Base-by-base conservation (phyloP, 2,888 invertebrate species). In the Cosmopolites sordidus region DNA sequence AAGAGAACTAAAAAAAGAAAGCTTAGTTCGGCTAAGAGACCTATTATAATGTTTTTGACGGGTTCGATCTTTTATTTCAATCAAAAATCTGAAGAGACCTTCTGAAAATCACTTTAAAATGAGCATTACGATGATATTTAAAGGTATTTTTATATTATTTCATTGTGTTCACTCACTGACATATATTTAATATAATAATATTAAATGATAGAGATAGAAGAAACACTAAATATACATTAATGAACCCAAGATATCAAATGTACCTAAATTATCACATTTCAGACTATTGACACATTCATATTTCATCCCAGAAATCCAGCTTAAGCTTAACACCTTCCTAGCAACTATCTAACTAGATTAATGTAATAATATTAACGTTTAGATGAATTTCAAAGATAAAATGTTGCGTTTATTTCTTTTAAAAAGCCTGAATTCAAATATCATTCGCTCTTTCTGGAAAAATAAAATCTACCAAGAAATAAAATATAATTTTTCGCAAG, bases 1-100 rank as follows among this genome's bases (percentile, higher is more conserved):
- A 33, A 33, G 33, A 33, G 33, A 33, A 33, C n/a, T 33, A 33
- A 33, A n/a, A n/a, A n/a, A 33, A 33, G 33, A 33, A 33, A 33
- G 33, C 33, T 33, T 33, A 33, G 3, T 33, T 12, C 33, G 11
- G 3, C 33, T 33, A 33, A 33, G 11, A 11, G 33, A 33, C 12
- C 33, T 33, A 12, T 33, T 33, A 33, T 33, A 33, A 33, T 33
- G n/a, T 33, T 33, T 33, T 33, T 33, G 33, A 12, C 33, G 12
- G 33, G 8, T 12, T 33, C 33, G 33, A 33, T 33, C 33, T 33
- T 11, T 33, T 33, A 33, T 33, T 33, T 33, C 33, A 33, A 33
- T 33, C 33, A 33, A 12, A 12, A 33, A 33, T 6, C n/a, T n/a
- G n/a, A n/a, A n/a, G n/a, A n/a, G n/a, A n/a, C n/a, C n/a, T n/a